Base-by-base conservation (phyloP, 2,888 invertebrate genomes). In the Diadromus collaris region DNA sequence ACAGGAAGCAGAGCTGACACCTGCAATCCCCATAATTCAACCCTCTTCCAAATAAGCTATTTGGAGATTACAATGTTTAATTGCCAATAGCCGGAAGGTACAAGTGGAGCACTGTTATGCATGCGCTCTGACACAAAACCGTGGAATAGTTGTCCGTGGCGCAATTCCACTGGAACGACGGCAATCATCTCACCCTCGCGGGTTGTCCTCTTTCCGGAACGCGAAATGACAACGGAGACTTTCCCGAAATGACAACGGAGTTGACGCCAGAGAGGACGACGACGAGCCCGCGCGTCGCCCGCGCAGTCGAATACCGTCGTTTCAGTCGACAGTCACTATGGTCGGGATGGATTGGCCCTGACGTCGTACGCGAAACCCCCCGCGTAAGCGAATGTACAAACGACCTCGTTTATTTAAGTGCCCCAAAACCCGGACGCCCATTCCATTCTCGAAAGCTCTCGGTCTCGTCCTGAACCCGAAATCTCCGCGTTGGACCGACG, bases 331-430 rank as follows among this genome's bases (percentile, higher is more conserved):
- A 44, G 38, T 38, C 38, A 2, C 32, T n/a, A 46, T 56, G 71
- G 38, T 38, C 38, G 13, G 29, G 13, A 46, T 56, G 71, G 69
- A 77, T 79, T 77, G 79, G 80, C 72, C 73, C 64, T 6, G 29
- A 16, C 54, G 13, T 69, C 69, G 69, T 73, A 67, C 65, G 56
- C 75, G 70, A 61, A 70, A 71, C 46, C 41, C 41, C 38, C 13
- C 56, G 67, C 71, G 48, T 64, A 60, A 67, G 69, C 72, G 76
- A 77, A 83, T 81, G 81, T 84, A 85, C 85, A 85, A 86, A 86
- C 84, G 86, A 85, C 83, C 83, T 85, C 86, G 81, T 87, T 88
- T 85, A 83, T 85, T 85, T 85, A 82, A 86, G 83, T 82, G 83
- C 82, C 79, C 63, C 67, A 21, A 54, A 56, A 65, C 58, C 71